A percentile compares a stretch with the other conserved stretches of the same genome.
phyloP scores from a whole-genome alignment of 2,888 invertebrate genomes.

The Eristalis pertinax region DNA sequence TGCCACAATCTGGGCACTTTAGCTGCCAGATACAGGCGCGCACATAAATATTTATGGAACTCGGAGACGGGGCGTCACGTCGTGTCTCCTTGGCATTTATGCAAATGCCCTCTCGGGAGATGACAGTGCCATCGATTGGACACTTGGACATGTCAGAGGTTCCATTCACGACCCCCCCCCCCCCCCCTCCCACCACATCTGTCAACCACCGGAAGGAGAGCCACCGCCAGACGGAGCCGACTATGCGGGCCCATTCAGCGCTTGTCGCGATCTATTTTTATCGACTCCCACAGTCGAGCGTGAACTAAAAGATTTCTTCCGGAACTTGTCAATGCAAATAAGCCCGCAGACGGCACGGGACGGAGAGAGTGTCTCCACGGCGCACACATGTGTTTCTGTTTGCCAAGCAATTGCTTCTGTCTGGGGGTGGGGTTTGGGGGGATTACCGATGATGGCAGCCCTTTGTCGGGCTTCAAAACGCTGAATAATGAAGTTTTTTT shows the following conservation, averaged over 20 bases:
- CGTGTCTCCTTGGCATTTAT: conserved; percentile 14
- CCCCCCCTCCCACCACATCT: conserved; percentile 15
- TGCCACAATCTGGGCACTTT: conserved; percentile 30
- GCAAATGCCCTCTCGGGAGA: conserved; percentile 27
- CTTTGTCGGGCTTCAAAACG: too few relatives aligned
- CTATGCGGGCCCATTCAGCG: conserved; percentile 14
- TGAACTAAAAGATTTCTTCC: conserved; percentile 14
- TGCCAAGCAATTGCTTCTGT: too few relatives aligned
- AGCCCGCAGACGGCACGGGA: too few relatives aligned
- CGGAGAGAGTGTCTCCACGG: neutral
- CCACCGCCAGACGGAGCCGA: neutral
- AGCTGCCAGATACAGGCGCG: neutral
- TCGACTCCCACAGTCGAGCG: conserved; percentile 7
- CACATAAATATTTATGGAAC: conserved; percentile 1
- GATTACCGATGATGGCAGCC: neutral
- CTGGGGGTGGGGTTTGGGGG: too few relatives aligned
- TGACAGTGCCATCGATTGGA: conserved; percentile 17
- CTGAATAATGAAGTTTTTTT: neutral
- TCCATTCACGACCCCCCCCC: neutral
- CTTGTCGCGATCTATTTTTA: conserved; percentile 40
- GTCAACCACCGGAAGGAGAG: conserved; percentile 29
- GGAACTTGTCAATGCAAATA: conserved; percentile 44
- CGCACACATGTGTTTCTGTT: neutral
- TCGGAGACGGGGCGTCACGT: neutral
- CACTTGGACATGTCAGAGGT: conserved; percentile 9